Percentiles rank a stretch among this genome's conserved stretches.
These are phyloP conservation scores for Cricetomys ansorgei DNA, from an alignment of 2,113 vertebrate genomes.

Conservation along the genomic window DNA sequence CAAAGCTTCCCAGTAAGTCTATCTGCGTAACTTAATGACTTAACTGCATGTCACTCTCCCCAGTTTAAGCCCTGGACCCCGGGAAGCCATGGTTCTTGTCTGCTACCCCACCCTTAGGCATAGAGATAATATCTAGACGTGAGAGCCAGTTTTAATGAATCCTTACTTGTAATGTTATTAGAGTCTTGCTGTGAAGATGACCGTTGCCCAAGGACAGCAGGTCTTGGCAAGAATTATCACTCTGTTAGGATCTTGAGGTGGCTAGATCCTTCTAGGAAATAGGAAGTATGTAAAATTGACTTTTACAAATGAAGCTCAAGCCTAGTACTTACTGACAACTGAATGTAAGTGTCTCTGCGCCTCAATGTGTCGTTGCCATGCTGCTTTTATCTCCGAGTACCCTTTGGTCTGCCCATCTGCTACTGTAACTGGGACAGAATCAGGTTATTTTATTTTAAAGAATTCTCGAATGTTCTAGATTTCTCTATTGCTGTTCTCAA, in stretches of 20 bases:
- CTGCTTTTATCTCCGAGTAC: background rate
- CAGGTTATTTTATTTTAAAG: slow-evolving; percentile 37
- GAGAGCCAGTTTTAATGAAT: slow-evolving; percentile 26
- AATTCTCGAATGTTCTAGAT: slow-evolving; percentile 22
- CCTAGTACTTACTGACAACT: background rate
- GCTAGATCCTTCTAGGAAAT: slow-evolving; percentile 5
- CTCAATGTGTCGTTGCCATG: background rate
- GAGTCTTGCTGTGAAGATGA: slow-evolving; percentile 1
- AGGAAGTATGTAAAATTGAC: background rate
- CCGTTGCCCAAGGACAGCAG: background rate
- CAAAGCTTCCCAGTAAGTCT: background rate
- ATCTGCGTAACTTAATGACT: background rate
- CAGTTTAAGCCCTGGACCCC: background rate
- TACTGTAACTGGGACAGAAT: background rate
- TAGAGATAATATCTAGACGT: background rate
- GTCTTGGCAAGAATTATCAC: slow-evolving; percentile 1
- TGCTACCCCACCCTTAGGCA: background rate
- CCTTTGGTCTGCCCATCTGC: background rate
- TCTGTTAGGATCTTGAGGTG: slow-evolving; percentile 12
- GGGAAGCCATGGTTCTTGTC: background rate
- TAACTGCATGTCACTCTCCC: background rate
- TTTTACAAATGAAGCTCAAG: slow-evolving; percentile 24
- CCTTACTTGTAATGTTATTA: background rate
- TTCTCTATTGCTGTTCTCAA: background rate
- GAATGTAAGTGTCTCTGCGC: background rate